A percentile compares a stretch with the other conserved stretches of the same genome.
These are phyloP conservation scores for Eretmochelys imbricata DNA, from an alignment of 2,113 vertebrate genomes.

Conservation along the genomic window DNA sequence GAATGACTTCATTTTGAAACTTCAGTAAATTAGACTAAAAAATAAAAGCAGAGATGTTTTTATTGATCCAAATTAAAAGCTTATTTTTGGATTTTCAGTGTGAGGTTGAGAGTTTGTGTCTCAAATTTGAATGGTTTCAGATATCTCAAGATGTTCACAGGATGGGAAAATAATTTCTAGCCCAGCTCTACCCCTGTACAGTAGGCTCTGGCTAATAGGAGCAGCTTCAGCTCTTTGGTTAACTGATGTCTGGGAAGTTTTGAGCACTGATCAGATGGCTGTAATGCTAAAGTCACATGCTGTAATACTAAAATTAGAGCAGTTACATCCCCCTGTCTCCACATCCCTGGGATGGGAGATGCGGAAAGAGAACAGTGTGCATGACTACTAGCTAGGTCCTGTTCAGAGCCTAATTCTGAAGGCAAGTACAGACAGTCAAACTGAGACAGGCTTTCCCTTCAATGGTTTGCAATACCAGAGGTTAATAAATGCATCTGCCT, in stretches of 20 bases:
- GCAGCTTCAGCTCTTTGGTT: neutral
- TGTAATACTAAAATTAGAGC: neutral
- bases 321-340: neutral
- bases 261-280: neutral
- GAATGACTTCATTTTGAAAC: too few relatives aligned
- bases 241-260: neutral
- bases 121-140: too few relatives aligned
- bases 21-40: too few relatives aligned
- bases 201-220: too few relatives aligned
- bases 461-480: neutral
- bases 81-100: too few relatives aligned
- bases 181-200: too few relatives aligned
- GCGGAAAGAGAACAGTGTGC: neutral
- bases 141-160: too few relatives aligned
- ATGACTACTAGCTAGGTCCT: accelerated
- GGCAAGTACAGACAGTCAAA: neutral
- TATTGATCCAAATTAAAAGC: too few relatives aligned
- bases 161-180: too few relatives aligned
- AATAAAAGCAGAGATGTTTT: too few relatives aligned
- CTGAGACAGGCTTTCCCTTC: neutral
- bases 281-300: neutral
- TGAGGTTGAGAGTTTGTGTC: too few relatives aligned
- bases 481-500: slow-evolving; percentile 49
- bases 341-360: neutral
- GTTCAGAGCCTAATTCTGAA: neutral